Evolutionary conservation across 2,888 invertebrate genomes (phyloP).

Genomic region (Frankliniella fusca): DNA sequence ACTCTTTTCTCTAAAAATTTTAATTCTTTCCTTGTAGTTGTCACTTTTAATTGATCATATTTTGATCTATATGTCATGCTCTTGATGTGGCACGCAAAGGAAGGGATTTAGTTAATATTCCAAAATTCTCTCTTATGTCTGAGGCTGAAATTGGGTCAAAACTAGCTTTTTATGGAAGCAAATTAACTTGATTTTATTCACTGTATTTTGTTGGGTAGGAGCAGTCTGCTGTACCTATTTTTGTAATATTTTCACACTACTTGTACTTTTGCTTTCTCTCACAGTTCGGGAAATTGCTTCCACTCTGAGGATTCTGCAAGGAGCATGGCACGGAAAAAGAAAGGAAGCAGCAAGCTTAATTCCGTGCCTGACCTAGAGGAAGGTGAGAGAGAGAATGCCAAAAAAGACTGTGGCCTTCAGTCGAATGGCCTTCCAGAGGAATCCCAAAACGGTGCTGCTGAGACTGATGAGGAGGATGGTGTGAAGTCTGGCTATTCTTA

Average conservation of each 20-base stretch:
- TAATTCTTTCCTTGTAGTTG: neutral
- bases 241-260: neutral
- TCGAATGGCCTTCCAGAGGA: neutral
- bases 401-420: neutral
- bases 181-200: neutral
- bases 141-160: too few species aligned
- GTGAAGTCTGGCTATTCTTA: neutral
- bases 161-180: too few species aligned
- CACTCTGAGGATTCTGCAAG: neutral
- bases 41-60: neutral
- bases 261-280: neutral
- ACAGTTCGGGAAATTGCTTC: neutral
- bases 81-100: neutral
- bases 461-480: neutral
- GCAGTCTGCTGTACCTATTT: neutral
- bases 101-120: neutral
- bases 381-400: neutral
- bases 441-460: neutral
- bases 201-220: neutral
- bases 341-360: neutral
- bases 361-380: neutral
- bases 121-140: neutral
- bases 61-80: neutral
- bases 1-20: neutral
- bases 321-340: constrained; percentile 7